A percentile compares a stretch with the other conserved stretches of the same genome.
phyloP scores from a whole-genome alignment of 1,140 invertebrate genomes.

The Sycophila sp. region DNA sequence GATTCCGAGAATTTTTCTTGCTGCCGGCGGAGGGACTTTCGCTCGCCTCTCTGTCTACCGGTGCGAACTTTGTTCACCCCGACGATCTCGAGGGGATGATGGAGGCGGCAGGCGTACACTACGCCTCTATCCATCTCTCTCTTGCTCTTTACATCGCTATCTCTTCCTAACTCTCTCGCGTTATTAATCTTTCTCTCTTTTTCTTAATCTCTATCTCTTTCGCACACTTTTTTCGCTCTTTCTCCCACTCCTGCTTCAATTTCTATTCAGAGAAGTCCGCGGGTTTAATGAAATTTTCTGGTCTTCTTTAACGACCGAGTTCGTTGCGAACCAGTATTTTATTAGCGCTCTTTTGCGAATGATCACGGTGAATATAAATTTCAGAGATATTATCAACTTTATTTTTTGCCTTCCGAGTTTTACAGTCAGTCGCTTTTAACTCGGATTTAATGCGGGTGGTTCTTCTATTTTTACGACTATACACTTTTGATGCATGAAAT shows the following conservation, averaged over 20 bases:
- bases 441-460: too few species aligned
- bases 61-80: too few species aligned
- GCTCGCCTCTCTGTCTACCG: not conserved
- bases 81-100: too few species aligned
- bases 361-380: not conserved
- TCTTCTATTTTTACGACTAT: too few species aligned
- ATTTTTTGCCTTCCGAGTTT: too few species aligned
- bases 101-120: too few species aligned
- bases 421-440: too few species aligned
- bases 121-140: not conserved
- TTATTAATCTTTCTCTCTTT: not conserved
- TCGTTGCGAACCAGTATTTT: not conserved
- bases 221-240: not conserved
- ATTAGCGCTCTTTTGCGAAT: not conserved
- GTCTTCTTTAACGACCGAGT: not conserved
- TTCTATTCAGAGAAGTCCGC: not conserved
- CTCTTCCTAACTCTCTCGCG: not conserved
- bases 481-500: too few species aligned
- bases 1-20: not conserved
- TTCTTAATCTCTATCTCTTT: too few species aligned
- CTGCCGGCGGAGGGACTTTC: too few species aligned
- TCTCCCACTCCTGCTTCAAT: not conserved
- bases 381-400: too few species aligned
- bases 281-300: slow-evolving; percentile 1
- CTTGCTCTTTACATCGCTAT: not conserved